Evolutionary conservation across 2,888 invertebrate species (phyloP).

Genomic region (Mythimna loreyi): DNA sequence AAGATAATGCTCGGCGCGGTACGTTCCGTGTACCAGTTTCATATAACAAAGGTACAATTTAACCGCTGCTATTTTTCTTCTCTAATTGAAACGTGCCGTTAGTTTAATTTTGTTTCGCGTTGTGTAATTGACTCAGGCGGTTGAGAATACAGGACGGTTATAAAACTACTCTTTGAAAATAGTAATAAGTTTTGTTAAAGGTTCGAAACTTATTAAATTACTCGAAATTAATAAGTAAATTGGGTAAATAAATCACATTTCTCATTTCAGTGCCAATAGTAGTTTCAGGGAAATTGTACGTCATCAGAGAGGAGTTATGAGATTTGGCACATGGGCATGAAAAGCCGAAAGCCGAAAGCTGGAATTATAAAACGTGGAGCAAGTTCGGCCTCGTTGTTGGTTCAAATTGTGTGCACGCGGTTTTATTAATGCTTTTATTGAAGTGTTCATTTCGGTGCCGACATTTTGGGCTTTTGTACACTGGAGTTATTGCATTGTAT

Average conservation of each 20-base stretch:
- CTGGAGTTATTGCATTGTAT: constrained; percentile 67
- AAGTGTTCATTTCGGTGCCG: constrained; percentile 70
- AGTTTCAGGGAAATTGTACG: constrained; percentile 66
- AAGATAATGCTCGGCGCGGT: constrained; percentile 50
- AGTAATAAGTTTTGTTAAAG: not conserved
- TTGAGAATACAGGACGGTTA: constrained; percentile 3
- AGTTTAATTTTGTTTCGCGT: constrained; percentile 51
- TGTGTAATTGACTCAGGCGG: constrained; percentile 24
- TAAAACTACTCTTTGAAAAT: constrained; percentile 2
- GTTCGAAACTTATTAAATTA: constrained; percentile 5
- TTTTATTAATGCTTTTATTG: constrained; percentile 75
- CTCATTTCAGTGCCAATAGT: constrained; percentile 46
- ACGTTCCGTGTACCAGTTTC: constrained; percentile 39
- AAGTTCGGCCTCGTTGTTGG: constrained; percentile 75
- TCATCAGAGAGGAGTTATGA: constrained; percentile 78
- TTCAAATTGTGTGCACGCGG: constrained; percentile 75
- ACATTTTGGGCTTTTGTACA: constrained; percentile 63
- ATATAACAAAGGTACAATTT: constrained; percentile 61
- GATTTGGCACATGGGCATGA: constrained; percentile 74
- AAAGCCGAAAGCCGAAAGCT: constrained; percentile 77
- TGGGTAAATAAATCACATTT: constrained; percentile 31
- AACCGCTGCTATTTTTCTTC: constrained; percentile 55
- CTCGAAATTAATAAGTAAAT: constrained; percentile 17
- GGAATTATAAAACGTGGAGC: constrained; percentile 81
- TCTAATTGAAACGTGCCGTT: constrained; percentile 52